Evolutionary conservation across 2,113 vertebrate genomes (phyloP).

Genomic region (Copsychus sechellarum): DNA sequence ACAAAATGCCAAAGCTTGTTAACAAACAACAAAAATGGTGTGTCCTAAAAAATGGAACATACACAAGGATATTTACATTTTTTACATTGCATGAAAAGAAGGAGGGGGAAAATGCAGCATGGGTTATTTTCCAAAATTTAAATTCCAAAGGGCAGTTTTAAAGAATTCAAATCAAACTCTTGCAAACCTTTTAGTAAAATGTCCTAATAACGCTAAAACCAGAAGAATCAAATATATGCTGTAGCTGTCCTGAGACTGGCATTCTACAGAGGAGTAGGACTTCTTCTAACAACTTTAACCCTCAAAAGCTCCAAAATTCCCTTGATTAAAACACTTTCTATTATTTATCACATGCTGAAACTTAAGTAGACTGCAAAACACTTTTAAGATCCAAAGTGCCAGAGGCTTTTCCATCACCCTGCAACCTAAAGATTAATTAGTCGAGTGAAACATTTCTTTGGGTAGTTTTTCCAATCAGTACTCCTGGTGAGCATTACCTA

Average conservation of each 20-base stretch:
- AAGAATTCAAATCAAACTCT: background rate
- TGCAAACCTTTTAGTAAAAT: background rate
- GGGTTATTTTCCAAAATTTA: background rate
- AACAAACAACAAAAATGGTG: background rate
- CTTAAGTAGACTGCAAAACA: background rate
- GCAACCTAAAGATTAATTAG: background rate
- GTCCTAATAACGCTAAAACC: background rate
- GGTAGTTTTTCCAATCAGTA: no score
- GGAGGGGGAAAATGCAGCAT: fast-evolving
- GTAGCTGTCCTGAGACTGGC: background rate
- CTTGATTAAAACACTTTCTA: background rate
- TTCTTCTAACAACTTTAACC: background rate
- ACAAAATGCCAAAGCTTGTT: background rate
- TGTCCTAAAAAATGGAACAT: background rate
- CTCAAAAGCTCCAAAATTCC: background rate
- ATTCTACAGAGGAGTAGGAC: background rate
- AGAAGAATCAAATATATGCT: background rate
- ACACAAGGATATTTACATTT: background rate
- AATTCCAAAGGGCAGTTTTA: background rate
- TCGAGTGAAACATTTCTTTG: fast-evolving
- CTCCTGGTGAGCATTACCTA: conserved; percentile 76
- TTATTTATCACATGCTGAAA: background rate
- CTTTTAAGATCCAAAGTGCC: background rate
- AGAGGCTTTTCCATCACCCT: background rate
- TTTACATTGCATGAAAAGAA: background rate